Evolutionary conservation across 2,113 vertebrate species (phyloP).

Genomic region (Aramus guarauna): DNA sequence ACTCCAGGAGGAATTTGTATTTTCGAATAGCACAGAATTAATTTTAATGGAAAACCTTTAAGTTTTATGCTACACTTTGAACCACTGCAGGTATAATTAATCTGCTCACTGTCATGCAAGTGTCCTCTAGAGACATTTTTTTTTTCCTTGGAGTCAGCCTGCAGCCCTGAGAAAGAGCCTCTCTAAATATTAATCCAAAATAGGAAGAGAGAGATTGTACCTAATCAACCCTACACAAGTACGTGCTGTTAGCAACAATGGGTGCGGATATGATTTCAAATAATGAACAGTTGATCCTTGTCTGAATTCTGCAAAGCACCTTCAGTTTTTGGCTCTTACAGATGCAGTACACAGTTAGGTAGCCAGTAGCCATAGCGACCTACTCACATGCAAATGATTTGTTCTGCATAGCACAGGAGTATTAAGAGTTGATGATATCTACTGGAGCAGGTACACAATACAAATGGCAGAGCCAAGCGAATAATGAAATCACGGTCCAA

Average conservation of each 20-base stretch:
- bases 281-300: background rate
- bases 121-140: background rate
- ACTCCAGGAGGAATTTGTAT: background rate
- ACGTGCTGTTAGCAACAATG: background rate
- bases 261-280: background rate
- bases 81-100: conserved; percentile 25
- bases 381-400: conserved; percentile 30
- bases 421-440: conserved; percentile 16
- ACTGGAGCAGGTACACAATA: conserved; percentile 4
- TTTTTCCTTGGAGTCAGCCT: background rate
- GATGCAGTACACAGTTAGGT: background rate
- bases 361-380: conserved; percentile 51
- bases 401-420: background rate
- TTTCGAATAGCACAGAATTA: background rate
- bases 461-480: background rate
- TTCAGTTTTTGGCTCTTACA: conserved; percentile 11
- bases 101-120: background rate
- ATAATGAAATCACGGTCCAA: background rate
- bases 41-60: conserved; percentile 5
- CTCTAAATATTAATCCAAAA: conserved; percentile 5
- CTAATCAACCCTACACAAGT: background rate
- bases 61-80: background rate
- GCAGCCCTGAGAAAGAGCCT: background rate
- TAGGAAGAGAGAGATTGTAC: background rate
- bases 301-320: conserved; percentile 35